Conservation (phyloP, 2,113 vertebrate species). For the Scomber scombrus region DNA sequence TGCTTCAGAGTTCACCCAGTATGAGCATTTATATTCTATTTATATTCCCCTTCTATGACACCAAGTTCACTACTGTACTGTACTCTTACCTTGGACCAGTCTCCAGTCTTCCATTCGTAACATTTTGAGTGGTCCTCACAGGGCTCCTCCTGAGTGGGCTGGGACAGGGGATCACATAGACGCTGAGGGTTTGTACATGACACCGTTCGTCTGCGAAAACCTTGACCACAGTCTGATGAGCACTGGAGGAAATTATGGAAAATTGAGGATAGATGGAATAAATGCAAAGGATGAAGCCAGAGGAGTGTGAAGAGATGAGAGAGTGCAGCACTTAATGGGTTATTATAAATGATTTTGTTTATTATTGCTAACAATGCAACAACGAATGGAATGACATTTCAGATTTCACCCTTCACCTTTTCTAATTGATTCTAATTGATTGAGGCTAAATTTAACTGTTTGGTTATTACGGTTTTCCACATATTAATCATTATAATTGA, state of each 20-base stretch:
- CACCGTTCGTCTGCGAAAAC: conserved; percentile 89
- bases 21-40: too few relatives aligned
- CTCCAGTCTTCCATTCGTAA: conserved; percentile 96
- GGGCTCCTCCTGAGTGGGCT: conserved; percentile 87
- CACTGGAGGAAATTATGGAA: conserved; percentile 83
- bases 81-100: conserved; percentile 94
- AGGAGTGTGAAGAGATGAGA: not conserved
- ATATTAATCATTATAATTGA: too few relatives aligned
- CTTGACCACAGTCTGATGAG: conserved; percentile 91
- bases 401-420: too few relatives aligned
- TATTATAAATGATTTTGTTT: not conserved
- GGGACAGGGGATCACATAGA: conserved; percentile 89
- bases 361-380: too few relatives aligned
- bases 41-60: too few relatives aligned
- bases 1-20: too few relatives aligned
- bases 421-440: too few relatives aligned
- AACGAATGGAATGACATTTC: too few relatives aligned
- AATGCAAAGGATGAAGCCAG: not conserved
- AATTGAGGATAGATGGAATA: not conserved
- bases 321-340: not conserved
- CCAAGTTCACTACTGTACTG: too few relatives aligned
- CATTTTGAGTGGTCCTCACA: conserved; percentile 94
- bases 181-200: conserved; percentile 92
- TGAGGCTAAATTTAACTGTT: too few relatives aligned
- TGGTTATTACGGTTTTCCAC: too few relatives aligned